Evolutionary conservation across 2,113 vertebrate species (phyloP).

Genomic region (Callorhinus ursinus): DNA sequence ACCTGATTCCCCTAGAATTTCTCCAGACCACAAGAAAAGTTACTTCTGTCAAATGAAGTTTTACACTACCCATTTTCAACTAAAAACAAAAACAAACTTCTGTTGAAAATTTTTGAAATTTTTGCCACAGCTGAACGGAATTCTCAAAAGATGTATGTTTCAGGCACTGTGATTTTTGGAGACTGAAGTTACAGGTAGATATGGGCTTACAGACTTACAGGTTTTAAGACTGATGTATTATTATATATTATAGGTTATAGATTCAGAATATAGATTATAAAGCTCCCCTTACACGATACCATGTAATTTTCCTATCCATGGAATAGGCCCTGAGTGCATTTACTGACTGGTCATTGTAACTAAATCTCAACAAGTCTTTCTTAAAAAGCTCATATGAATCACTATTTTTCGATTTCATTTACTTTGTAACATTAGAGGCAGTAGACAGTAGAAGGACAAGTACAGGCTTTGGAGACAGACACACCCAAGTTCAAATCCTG

Average conservation of each 20-base stretch:
- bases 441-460: background rate
- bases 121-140: background rate
- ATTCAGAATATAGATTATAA: background rate
- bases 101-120: background rate
- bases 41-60: background rate
- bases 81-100: background rate
- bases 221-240: background rate
- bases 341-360: background rate
- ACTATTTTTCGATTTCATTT: constrained; percentile 4
- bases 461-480: background rate
- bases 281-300: background rate
- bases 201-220: background rate
- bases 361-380: background rate
- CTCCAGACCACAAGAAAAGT: background rate
- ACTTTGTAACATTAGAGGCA: background rate
- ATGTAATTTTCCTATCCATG: background rate
- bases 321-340: background rate
- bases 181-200: background rate
- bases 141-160: background rate
- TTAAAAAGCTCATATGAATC: background rate
- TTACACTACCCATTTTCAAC: background rate
- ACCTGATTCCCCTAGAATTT: background rate
- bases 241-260: background rate
- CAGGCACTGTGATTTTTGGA: background rate
- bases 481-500: background rate